Evolutionary conservation across 2,888 invertebrate genomes (phyloP).

Genomic region (Actias luna): DNA sequence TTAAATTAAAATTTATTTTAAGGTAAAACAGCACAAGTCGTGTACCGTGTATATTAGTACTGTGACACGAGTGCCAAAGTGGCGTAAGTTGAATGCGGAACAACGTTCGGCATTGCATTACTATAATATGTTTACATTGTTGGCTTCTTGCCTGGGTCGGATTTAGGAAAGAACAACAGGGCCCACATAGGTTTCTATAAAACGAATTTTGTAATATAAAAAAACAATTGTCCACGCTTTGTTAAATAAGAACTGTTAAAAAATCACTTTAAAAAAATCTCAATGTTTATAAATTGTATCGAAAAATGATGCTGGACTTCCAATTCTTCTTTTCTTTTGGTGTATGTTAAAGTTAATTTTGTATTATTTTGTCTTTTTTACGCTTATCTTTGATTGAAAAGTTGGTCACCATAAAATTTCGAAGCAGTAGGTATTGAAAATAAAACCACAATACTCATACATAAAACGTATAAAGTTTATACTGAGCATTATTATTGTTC

Average conservation of each 20-base stretch:
- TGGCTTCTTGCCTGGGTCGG: not conserved
- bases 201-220: too few species aligned
- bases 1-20: constrained; percentile 2
- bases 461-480: not conserved
- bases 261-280: too few species aligned
- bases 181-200: too few species aligned
- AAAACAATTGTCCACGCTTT: too few species aligned
- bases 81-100: constrained; percentile 11
- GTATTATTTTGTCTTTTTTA: not conserved
- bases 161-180: not conserved
- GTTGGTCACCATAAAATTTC: not conserved
- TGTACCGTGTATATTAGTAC: constrained; percentile 6
- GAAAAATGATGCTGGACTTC: too few species aligned
- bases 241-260: too few species aligned
- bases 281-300: too few species aligned
- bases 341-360: not conserved
- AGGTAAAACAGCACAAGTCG: not conserved
- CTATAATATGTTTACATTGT: not conserved
- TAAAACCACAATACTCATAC: not conserved
- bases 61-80: constrained; percentile 15
- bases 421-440: not conserved
- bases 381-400: not conserved
- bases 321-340: not conserved
- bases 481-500: not conserved
- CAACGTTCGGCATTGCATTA: constrained; percentile 11